Base-by-base conservation (phyloP, 2,888 invertebrate genomes). In the Geotrupes spiniger region DNA sequence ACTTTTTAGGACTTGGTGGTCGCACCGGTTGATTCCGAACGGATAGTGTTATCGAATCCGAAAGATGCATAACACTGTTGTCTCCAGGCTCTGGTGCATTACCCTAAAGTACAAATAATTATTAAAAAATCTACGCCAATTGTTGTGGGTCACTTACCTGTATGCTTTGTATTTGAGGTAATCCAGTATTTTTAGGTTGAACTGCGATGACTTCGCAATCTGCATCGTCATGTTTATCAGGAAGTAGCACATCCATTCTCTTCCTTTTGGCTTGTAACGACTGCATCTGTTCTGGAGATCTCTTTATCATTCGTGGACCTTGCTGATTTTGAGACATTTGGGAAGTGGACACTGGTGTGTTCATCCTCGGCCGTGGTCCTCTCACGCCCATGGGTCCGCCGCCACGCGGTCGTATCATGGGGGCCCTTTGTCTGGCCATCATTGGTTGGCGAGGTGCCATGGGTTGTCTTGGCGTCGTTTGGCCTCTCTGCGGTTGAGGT, bases 201-300 rank as follows among this genome's bases (percentile, higher is more conserved):
- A 86, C 81, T 2, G 85, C 81, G 69, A 87, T 84, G 9, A 87
- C 84, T 62, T 86, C 84, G 63, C 87, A 87, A 61, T 87, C 87
- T 29, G 85, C 84, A 58, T 85, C 85, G 57, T 85, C 85, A 51
- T 86, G 83, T 63, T 82, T 80, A 42, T 83, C 83, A 0, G 85
- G 85, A 2, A 86, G 71, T 15, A 86, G 64, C 63, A 86, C 78
- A 58, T 84, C 84, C 52, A 83, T 73, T 10, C 83, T 74, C 51
- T 79, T 76, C 59, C 80, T 78, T 53, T 73, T 72, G 4, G 56
- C 54, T 11, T 55, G 56, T 4, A 57, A 16, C 9, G 61, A 60
- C 50, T 61, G 63, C 17, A 76, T 63, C 52, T 74, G 75, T 40
- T 76, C 75, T 3, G 56, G 54, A 9, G 44, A 36, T 31, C 56